These are phyloP conservation scores for Aradophagus sp. DNA, from an alignment of 1,140 invertebrate genomes.

Conservation along the genomic window DNA sequence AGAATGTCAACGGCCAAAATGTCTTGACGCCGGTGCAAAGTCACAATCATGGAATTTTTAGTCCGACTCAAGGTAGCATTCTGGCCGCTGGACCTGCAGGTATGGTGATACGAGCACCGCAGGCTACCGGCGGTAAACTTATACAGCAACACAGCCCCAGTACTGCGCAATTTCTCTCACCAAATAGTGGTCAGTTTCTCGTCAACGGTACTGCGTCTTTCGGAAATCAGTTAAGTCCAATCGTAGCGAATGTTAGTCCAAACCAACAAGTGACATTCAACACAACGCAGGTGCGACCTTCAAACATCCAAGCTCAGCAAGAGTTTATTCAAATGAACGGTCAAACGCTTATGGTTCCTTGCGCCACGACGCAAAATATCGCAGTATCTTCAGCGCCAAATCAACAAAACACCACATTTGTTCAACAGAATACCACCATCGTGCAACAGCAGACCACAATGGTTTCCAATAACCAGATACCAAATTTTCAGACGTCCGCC, in stretches of 20 bases:
- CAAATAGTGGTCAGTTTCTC: constrained; percentile 82
- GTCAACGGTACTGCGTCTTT: constrained; percentile 81
- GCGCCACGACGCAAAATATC: constrained; percentile 79
- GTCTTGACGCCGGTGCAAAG: constrained; percentile 84
- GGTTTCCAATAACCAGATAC: constrained; percentile 82
- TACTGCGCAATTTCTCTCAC: constrained; percentile 81
- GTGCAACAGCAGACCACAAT: constrained; percentile 81
- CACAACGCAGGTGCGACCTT: constrained; percentile 76
- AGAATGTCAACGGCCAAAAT: constrained; percentile 86
- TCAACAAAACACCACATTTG: constrained; percentile 83
- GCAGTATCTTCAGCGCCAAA: constrained; percentile 77
- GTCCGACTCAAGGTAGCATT: constrained; percentile 77
- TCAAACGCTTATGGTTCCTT: constrained; percentile 85
- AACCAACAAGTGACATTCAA: constrained; percentile 82
- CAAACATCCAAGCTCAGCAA: constrained; percentile 77
- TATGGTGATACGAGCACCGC: constrained; percentile 85
- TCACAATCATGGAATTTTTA: constrained; percentile 73
- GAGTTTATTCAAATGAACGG: constrained; percentile 84
- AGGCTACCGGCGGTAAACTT: constrained; percentile 82
- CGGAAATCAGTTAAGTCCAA: constrained; percentile 85
- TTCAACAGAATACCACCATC: constrained; percentile 82
- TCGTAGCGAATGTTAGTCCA: constrained; percentile 83
- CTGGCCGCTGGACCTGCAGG: constrained; percentile 82
- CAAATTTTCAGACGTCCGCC: constrained; percentile 66
- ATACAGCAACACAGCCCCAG: constrained; percentile 82